Base-by-base conservation (phyloP, 2,113 vertebrate genomes). In the Sebastes fasciatus region DNA sequence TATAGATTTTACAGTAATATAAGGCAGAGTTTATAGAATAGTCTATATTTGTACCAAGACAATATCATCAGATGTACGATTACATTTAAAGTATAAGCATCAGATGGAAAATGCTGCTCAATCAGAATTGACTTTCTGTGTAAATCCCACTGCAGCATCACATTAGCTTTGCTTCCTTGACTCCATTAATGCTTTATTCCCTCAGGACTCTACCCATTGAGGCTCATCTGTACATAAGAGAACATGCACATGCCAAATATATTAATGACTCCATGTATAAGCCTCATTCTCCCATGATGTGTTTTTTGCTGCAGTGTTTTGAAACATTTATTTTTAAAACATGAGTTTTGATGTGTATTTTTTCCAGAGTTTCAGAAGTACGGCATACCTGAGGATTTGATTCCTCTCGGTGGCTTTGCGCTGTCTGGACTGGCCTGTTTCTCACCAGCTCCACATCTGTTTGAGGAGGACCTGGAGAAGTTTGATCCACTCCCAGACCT, bases 341-440 rank as follows among this genome's bases (percentile, higher is more conserved):
- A 1, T 5, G 40, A 4, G 3, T 43, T 43, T 62, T 64, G 4
- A 48, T 46, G 1, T 54, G 0, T 58, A 2, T 45, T 60, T 34
- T 5, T 4, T 21, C 5, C 74, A 95, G 94, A 92, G 51, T 95
- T 90, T 87, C 70, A 91, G 77, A 91, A 79, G 63, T 90, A 91
- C 75, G 46, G 61, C 0, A 0, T 91, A 51, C 92, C 92, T 14
- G 94, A 94, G 51, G 91, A 93, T 57, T 23, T 94, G 57, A 73
- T 95, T 77, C 78, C 34, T 21, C 71, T 95, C 23, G 57, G 93
- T 55, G 19, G 21, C 23, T 58, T 91, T 43, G 82, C 84, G 2
- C 79, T 95, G 26, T 69, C 90, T 71, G 93, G 94, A 68, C 69
- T 94, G 13, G 77, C 83, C 14, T 26, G 54, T 81, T 75, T 91